Evolutionary conservation across 2,113 vertebrate species (phyloP).

Genomic region (Sceloporus undulatus): DNA sequence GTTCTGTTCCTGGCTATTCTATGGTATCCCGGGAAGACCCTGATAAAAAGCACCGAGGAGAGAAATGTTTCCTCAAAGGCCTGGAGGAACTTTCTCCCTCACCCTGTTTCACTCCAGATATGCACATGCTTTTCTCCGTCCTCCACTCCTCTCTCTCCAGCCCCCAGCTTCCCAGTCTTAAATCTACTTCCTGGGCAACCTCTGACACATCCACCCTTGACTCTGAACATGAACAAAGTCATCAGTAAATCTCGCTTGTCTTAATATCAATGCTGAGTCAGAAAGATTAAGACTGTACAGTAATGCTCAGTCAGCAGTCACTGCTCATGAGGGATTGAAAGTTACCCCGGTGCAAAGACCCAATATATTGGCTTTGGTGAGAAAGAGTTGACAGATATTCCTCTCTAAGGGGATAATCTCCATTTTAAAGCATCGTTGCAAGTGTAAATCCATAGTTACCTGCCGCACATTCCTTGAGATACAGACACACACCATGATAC

Average conservation of each 20-base stretch:
- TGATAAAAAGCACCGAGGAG: neutral
- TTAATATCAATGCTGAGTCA: neutral
- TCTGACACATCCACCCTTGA: neutral
- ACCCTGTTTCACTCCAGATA: neutral
- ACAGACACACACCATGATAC: neutral
- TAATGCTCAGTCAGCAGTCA: neutral
- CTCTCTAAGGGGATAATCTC: neutral
- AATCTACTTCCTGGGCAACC: neutral
- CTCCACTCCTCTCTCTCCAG: neutral
- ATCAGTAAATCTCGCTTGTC: rapidly evolving
- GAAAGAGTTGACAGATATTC: neutral
- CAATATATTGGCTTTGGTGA: neutral
- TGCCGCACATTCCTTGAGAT: too few species aligned
- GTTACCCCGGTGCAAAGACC: neutral
- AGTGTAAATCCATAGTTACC: neutral
- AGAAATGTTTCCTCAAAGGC: neutral
- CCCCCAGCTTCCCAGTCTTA: neutral
- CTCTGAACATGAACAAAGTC: rapidly evolving
- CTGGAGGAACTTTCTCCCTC: neutral
- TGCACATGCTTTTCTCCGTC: neutral
- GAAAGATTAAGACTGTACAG: neutral
- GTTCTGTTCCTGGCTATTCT: neutral
- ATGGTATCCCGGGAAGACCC: neutral
- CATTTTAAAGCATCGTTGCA: neutral
- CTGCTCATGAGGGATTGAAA: neutral